phyloP scores from a whole-genome alignment of 2,797 vertebrate genomes.

The Typhlichthys eigenmanni region DNA sequence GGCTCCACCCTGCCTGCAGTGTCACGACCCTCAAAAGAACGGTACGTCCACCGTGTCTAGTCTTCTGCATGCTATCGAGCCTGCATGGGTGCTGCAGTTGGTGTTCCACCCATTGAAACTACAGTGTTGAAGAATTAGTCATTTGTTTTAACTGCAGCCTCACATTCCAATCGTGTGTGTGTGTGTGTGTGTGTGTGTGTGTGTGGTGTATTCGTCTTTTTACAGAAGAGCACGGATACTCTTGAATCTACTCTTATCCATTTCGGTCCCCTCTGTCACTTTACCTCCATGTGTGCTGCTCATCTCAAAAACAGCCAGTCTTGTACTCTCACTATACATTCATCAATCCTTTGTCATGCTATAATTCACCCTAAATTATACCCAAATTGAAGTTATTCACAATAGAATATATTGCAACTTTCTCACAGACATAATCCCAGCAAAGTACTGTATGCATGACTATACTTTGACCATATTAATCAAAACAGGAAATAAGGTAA shows the following conservation, averaged over 20 bases:
- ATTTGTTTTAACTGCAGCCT: constrained; percentile 31
- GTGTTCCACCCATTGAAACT: constrained; percentile 19
- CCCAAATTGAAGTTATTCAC: too few relatives aligned
- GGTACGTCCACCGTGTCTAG: constrained; percentile 27
- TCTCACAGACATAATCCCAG: too few relatives aligned
- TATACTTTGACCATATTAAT: too few relatives aligned
- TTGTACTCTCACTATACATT: too few relatives aligned
- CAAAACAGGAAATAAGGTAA: too few relatives aligned
- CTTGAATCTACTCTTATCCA: neutral
- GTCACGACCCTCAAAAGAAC: constrained; percentile 12
- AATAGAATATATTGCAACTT: too few relatives aligned
- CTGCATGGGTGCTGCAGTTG: neutral
- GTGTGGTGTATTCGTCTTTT: neutral
- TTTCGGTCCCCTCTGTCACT: neutral
- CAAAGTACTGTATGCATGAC: too few relatives aligned
- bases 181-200: constrained; percentile 29
- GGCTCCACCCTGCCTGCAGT: constrained; percentile 6
- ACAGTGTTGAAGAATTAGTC: constrained; percentile 47
- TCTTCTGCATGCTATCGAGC: neutral
- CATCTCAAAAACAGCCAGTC: too few relatives aligned
- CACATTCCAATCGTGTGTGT: constrained; percentile 53
- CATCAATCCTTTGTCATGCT: constrained; percentile 10
- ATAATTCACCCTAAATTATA: neutral
- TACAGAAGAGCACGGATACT: neutral
- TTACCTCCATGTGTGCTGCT: too few relatives aligned